Conservation (phyloP, 2,113 vertebrate genomes). For the Acrocephalus kingi region DNA sequence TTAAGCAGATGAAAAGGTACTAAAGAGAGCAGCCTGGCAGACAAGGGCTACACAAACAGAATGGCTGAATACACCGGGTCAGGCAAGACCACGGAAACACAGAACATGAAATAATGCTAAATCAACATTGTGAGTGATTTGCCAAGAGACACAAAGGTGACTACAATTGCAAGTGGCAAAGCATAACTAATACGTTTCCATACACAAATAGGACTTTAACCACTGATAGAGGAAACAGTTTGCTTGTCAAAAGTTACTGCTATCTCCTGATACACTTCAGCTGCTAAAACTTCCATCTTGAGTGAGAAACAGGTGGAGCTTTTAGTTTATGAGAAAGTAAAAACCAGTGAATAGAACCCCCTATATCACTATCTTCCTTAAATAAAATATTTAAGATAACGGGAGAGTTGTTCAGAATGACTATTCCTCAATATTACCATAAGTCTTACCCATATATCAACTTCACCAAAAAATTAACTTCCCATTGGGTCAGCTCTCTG, state of each 20-base stretch:
- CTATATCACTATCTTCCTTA: background rate
- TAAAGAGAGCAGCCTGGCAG: background rate
- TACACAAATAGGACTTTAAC: background rate
- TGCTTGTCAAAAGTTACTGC: accelerated
- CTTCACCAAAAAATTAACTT: background rate
- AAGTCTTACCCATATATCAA: background rate
- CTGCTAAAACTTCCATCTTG: background rate
- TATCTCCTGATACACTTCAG: background rate
- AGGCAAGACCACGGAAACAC: background rate
- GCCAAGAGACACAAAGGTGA: background rate
- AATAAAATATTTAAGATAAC: background rate
- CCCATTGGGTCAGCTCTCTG: background rate
- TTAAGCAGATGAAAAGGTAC: background rate
- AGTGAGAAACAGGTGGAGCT: background rate
- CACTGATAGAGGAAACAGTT: background rate
- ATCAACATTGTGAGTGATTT: background rate
- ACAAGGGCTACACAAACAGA: background rate
- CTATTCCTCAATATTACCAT: background rate
- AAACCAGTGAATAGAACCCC: background rate
- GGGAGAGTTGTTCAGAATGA: background rate
- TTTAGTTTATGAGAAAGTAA: background rate
- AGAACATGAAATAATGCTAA: background rate
- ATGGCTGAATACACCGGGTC: background rate
- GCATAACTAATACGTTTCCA: background rate
- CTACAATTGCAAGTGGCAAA: background rate